Percentiles rank a stretch among this genome's conserved stretches.
Evolutionary conservation across 2,797 vertebrate genomes (phyloP).

Genomic region (Poecilia gillii): DNA sequence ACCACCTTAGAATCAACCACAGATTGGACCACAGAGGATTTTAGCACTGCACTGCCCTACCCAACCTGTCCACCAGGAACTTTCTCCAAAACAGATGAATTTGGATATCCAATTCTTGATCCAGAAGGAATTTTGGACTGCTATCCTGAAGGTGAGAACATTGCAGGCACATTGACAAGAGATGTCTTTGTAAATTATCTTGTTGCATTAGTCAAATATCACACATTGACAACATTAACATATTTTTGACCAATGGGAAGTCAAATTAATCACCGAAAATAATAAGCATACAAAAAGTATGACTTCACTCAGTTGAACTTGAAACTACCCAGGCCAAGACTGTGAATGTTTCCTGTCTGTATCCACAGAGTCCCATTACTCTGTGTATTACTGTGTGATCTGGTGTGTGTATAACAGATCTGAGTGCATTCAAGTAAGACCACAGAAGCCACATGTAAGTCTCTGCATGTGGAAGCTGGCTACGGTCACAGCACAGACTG

Average conservation of each 20-base stretch:
- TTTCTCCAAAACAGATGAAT: constrained; percentile 82
- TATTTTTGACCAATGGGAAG: constrained; percentile 21
- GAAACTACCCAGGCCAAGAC: constrained; percentile 28
- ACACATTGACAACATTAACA: constrained; percentile 8
- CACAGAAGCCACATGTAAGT: constrained; percentile 39
- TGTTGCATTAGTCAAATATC: constrained; percentile 23
- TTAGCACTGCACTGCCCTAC: constrained; percentile 52
- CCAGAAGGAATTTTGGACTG: constrained; percentile 87
- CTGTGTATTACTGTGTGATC: constrained; percentile 38
- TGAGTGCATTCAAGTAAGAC: constrained; percentile 41
- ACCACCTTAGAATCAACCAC: constrained; percentile 82
- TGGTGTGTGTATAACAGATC: constrained; percentile 18
- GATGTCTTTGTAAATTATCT: neutral
- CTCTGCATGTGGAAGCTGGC: constrained; percentile 52
- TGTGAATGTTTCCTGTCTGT: constrained; percentile 41
- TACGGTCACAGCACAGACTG: constrained; percentile 34
- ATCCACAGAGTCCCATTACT: constrained; percentile 33
- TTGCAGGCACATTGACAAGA: constrained; percentile 2
- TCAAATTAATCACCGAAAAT: constrained; percentile 22
- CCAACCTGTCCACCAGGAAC: constrained; percentile 93
- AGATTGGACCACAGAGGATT: constrained; percentile 79
- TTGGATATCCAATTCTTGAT: constrained; percentile 84
- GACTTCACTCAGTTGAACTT: constrained; percentile 50
- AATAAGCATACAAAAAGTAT: constrained; percentile 38
- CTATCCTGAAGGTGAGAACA: constrained; percentile 87